These are phyloP conservation scores for Zaprionus capensis DNA, from an alignment of 1,140 invertebrate species.

Conservation along the genomic window DNA sequence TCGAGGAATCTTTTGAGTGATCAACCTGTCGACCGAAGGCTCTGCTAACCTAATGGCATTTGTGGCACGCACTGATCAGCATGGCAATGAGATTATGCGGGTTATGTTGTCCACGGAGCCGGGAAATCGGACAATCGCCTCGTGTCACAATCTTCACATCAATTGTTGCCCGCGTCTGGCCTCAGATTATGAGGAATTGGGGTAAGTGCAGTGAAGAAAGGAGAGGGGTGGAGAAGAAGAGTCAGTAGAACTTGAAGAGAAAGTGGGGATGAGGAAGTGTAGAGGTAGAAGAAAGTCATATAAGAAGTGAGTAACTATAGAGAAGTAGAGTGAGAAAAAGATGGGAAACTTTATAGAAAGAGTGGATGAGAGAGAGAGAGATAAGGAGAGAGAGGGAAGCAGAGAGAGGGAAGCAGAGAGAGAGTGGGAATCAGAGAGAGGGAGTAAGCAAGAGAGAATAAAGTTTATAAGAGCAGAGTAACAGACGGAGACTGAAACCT, in stretches of 20 bases:
- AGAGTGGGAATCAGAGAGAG: too few species aligned
- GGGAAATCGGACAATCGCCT: conserved; percentile 21
- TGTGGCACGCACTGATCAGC: conserved; percentile 43
- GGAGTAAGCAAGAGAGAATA: not conserved
- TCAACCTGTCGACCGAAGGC: not conserved
- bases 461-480: not conserved
- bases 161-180: conserved; percentile 15
- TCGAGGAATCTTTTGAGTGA: not conserved
- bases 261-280: not conserved
- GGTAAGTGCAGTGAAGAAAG: conserved; percentile 16
- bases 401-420: too few species aligned
- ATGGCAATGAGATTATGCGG: conserved; percentile 50
- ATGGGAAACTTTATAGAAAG: too few species aligned
- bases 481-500: not conserved
- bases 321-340: too few species aligned
- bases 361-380: too few species aligned
- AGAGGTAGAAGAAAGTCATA: too few species aligned
- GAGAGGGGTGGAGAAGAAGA: not conserved
- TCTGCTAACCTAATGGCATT: conserved; percentile 21
- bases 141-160: conserved; percentile 34
- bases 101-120: conserved; percentile 35
- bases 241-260: not conserved
- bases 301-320: too few species aligned
- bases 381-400: too few species aligned
- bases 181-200: not conserved